Percentiles rank a stretch among this genome's conserved stretches.
phyloP scores from a whole-genome alignment of 1,140 invertebrate species.

The Nephila pilipes region DNA sequence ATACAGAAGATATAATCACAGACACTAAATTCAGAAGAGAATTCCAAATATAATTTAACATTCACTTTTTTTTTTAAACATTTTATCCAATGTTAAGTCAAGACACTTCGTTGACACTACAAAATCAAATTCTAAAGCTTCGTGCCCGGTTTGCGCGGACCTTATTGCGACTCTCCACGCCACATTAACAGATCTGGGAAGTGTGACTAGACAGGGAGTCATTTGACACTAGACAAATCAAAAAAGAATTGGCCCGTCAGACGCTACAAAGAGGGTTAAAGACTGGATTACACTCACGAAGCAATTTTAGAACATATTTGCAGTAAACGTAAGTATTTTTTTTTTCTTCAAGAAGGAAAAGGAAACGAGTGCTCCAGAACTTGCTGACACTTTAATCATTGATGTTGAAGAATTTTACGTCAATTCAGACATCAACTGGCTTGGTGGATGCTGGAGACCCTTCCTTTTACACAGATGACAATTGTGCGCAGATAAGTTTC shows the following conservation, averaged over 20 bases:
- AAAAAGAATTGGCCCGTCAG: conserved; percentile 39
- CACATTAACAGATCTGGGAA: conserved; percentile 48
- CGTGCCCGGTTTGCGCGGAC: conserved; percentile 33
- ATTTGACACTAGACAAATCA: conserved; percentile 70
- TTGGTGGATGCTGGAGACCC: background rate
- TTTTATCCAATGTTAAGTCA: conserved; percentile 62
- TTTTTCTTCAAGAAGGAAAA: background rate
- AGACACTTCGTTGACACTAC: conserved; percentile 33
- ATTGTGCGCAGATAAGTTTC: conserved; percentile 73
- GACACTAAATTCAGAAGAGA: conserved; percentile 53
- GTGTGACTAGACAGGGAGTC: conserved; percentile 71
- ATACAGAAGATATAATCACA: conserved; percentile 55
- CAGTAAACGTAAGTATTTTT: conserved; percentile 16
- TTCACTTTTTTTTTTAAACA: conserved; percentile 49
- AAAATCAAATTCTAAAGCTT: conserved; percentile 32
- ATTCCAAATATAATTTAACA: conserved; percentile 57
- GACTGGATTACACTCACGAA: conserved; percentile 15
- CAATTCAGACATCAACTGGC: background rate
- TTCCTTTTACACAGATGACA: conserved; percentile 46
- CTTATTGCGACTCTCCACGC: conserved; percentile 41
- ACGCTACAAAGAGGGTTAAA: conserved; percentile 8
- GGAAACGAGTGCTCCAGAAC: background rate
- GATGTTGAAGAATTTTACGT: background rate
- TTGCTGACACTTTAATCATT: background rate
- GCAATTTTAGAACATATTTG: conserved; percentile 30